Evolutionary conservation across 2,113 vertebrate genomes (phyloP).

Genomic region (Tachycineta bicolor): DNA sequence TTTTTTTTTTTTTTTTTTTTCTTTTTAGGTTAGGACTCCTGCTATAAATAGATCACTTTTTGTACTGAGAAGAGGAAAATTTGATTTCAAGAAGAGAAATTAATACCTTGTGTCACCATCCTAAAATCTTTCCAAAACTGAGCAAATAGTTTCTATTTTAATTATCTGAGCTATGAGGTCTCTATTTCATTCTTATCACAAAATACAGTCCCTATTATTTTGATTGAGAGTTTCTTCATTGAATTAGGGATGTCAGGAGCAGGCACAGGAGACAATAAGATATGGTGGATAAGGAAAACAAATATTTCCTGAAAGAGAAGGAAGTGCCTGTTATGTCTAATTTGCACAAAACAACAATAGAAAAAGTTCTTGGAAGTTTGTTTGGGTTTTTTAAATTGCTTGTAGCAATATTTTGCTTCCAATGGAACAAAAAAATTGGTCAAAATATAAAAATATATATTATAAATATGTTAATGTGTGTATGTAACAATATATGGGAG

Average conservation of each 20-base stretch:
- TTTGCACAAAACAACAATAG: background rate
- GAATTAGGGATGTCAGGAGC: background rate
- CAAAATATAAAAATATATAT: background rate
- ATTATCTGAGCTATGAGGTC: background rate
- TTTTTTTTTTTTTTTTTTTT: background rate
- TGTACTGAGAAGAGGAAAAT: background rate
- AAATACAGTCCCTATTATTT: background rate
- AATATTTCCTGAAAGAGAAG: background rate
- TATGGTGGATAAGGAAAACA: background rate
- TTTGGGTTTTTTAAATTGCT: background rate
- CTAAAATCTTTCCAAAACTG: background rate
- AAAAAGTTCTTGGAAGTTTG: background rate
- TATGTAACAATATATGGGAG: background rate
- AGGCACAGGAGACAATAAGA: background rate
- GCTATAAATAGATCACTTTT: background rate
- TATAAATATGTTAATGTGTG: accelerated
- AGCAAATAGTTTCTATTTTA: background rate
- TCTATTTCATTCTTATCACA: background rate
- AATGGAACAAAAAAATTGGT: background rate
- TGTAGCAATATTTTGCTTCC: background rate
- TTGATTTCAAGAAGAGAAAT: background rate
- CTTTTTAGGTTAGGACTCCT: background rate
- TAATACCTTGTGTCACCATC: background rate
- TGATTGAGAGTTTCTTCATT: background rate
- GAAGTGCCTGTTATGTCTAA: background rate